Evolutionary conservation across 2,113 vertebrate species (phyloP).

Genomic region (Entomyzon cyanotis): DNA sequence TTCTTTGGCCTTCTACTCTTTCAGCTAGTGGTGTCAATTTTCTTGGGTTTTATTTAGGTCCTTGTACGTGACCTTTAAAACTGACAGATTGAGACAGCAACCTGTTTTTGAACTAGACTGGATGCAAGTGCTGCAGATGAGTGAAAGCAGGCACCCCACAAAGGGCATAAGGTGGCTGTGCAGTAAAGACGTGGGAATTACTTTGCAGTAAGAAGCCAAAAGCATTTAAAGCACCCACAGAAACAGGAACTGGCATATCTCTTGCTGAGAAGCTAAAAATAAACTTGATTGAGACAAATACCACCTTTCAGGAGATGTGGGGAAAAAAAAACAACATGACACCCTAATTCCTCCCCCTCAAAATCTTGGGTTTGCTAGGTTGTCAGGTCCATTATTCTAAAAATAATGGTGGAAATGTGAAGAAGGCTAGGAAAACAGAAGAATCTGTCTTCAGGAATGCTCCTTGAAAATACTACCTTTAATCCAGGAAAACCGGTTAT

Average conservation of each 20-base stretch:
- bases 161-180: neutral
- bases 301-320: neutral
- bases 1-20: neutral
- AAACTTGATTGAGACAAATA: neutral
- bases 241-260: neutral
- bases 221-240: neutral
- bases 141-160: neutral
- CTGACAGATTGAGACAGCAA: neutral
- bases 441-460: neutral
- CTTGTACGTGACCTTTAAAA: neutral
- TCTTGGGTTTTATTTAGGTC: neutral
- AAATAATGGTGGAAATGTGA: neutral
- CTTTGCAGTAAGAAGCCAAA: neutral
- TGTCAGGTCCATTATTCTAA: neutral
- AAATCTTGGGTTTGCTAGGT: neutral
- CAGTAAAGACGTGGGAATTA: neutral
- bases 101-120: neutral
- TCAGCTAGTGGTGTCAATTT: neutral
- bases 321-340: rapidly evolving
- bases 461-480: neutral
- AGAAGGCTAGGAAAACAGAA: neutral
- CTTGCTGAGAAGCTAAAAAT: neutral
- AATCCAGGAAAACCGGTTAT: neutral
- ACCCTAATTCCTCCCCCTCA: neutral
- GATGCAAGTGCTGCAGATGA: neutral